Base-by-base conservation (phyloP, 2,113 vertebrate genomes). In the Otus sunia region DNA sequence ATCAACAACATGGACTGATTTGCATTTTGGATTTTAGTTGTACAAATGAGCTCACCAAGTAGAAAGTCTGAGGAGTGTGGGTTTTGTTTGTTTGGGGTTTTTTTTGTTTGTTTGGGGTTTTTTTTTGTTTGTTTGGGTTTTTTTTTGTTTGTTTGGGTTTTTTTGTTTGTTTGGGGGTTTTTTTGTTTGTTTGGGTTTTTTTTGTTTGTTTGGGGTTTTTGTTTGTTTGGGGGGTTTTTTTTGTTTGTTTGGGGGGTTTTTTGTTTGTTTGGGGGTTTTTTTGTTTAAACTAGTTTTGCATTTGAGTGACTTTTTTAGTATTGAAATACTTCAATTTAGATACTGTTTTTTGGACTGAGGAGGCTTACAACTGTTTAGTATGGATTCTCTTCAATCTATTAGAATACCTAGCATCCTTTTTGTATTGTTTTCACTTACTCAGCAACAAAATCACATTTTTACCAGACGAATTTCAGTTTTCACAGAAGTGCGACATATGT, bases 341-440 rank as follows among this genome's bases (percentile, higher is more conserved):
- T 66, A 7, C 0, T 39, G 32, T 0, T 3, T 53, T 87, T 52
- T 49, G 7, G 12, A 11, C 30, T 52, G 45, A 74, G 27, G 12
- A 64, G 30, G 15, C 17, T 60, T 87, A 26, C 17, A 52, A 0
- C 34, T 93, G 49, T 73, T 78, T 64, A 64, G 8, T 60, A 8
- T 0, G 11, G 17, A 30, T 72, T 87, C 45, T 84, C 29, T 86
- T 32, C 52, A 62, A 62, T 77, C 18, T 53, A 2, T 66, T 66
- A 19, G 27, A 72, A 50, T 72, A 83, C 25, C 22, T 78, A 27
- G 11, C 36, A 22, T 41, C 18, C 45, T 47, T 63, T 74, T 16
- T 62, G 3, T 50, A 10, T 52, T 47, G 25, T 64, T 94, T 76
- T 91, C 6, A 14, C 12, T 45, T 87, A 15, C 36, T 60, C 53